phyloP scores from a whole-genome alignment of 2,113 vertebrate genomes.

The Phaetusa simplex region DNA sequence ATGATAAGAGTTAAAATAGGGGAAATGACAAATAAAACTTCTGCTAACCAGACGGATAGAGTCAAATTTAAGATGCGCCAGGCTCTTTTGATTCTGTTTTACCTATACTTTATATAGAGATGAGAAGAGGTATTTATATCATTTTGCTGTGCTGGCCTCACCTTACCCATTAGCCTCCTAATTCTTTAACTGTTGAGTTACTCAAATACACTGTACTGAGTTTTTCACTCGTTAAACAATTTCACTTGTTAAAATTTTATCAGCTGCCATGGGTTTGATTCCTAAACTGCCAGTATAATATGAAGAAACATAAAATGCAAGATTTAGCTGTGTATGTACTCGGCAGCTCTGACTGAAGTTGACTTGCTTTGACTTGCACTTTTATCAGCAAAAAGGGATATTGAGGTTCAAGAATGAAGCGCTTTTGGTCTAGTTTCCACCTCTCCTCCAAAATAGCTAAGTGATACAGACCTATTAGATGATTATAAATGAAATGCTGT shows the following conservation, averaged over 20 bases:
- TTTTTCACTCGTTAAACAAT: background rate
- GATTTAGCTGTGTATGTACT: background rate
- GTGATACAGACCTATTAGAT: background rate
- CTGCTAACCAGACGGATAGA: background rate
- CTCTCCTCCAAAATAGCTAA: background rate
- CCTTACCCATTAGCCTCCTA: background rate
- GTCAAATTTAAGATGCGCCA: background rate
- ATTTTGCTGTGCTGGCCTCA: background rate
- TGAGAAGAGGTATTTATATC: background rate
- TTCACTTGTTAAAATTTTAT: background rate
- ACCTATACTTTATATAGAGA: background rate
- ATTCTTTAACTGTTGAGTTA: background rate
- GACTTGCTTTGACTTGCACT: background rate
- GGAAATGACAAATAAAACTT: background rate
- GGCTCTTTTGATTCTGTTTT: background rate
- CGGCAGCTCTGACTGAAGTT: background rate
- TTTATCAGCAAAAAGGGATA: background rate
- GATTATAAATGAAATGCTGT: background rate
- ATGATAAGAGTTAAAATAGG: background rate
- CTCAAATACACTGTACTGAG: fast-evolving
- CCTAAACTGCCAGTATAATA: background rate
- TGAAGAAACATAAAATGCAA: background rate
- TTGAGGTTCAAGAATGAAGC: background rate
- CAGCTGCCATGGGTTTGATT: background rate
- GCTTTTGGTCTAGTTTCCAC: background rate